Base-by-base conservation (phyloP, 2,113 vertebrate genomes). In the Hepsetus odoe region DNA sequence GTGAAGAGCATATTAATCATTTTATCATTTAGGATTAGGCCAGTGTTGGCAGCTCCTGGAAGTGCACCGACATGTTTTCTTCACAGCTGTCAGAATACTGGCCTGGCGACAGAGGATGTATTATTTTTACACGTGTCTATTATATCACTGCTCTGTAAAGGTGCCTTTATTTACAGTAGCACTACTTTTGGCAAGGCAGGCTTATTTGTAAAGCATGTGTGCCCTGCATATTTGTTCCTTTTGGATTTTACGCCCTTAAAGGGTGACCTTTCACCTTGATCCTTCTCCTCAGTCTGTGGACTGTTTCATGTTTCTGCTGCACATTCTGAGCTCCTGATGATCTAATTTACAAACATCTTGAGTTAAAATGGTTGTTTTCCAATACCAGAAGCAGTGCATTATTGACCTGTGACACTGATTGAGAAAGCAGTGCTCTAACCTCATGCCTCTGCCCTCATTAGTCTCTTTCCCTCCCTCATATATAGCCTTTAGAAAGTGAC, bases 401-500 rank as follows among this genome's bases (percentile, higher is more conserved):
- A 11, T 2, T 4, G 12, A 7, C 6, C 1, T 42, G 12, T 1
- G 10, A 42, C 40, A 7, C 14, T 12, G 18, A 49, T 49, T 49
- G 18, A 20, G 46, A 49, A 49, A 1, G 1, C 44, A 46, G 13
- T 46, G 4, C 18, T 32, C 16, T 6, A 11, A 61, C 58, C 28
- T 14, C 18, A 42, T 26, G n/a, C n/a, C n/a, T n/a, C n/a, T 55
- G 20, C 2, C 51, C 18, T 20, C 7, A 14, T 62, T 33, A 22
- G 51, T 13, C 67, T 22, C 28, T 24, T 30, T 24, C 46, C 13
- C 55, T 51, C 26, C 30, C 7, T 38, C 51, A 40, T 38, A 24
- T 64, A 4, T 28, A 76, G 71, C 32, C 26, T 22, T 16, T 64
- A 74, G 64, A 73, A 33, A 56, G 58, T 49, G 28, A 24, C 77